Base-by-base conservation (phyloP, 2,113 vertebrate genomes). In the Eolophus roseicapilla region DNA sequence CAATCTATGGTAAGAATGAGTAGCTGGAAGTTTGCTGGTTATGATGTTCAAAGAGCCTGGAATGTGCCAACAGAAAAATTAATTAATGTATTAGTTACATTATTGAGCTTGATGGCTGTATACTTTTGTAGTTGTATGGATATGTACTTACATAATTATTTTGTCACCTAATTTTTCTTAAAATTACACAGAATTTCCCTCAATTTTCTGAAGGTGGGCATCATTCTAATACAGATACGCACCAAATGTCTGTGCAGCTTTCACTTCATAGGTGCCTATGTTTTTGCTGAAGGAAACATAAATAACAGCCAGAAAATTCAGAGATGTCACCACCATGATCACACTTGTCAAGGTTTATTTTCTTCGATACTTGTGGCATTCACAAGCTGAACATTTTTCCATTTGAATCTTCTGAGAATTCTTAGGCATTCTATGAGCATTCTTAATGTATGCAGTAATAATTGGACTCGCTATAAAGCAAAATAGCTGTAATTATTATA, bases 201-300 rank as follows among this genome's bases (percentile, higher is more conserved):
- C 21, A 59, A 2, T 79, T 95, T 88, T 44, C 17, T 20, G 20
- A 65, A 44, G 7, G 2, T 57, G 5, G 7, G 1, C 0, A 1
- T 17, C 10, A 44, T 67, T 77, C 10, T 49, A 41, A 78, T 11
- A n/a, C 14, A 47, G 86, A 86, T 63, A 59, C 19, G 41, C 29
- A 84, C 10, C 4, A 67, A 24, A 46, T 28, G 0, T 74, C 9
- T 73, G 5, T 46, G 33, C 25, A 57, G 9, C 1, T 81, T 86
- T 91, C 31, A 37, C 2, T 6, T 7, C 29, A 17, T 31, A 46
- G 2, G 7, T 50, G n/a, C 3, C 1, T 60, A 7, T 3, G 3
- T 24, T 95, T 79, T 50, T 57, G 20, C 39, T 35, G 28, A 39
- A 28, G 18, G 16, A 73, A 80, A 43, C 5, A 11, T 41, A 55